Evolutionary conservation across 2,888 invertebrate genomes (phyloP).

Genomic region (Glyphotaelius pellucidus): DNA sequence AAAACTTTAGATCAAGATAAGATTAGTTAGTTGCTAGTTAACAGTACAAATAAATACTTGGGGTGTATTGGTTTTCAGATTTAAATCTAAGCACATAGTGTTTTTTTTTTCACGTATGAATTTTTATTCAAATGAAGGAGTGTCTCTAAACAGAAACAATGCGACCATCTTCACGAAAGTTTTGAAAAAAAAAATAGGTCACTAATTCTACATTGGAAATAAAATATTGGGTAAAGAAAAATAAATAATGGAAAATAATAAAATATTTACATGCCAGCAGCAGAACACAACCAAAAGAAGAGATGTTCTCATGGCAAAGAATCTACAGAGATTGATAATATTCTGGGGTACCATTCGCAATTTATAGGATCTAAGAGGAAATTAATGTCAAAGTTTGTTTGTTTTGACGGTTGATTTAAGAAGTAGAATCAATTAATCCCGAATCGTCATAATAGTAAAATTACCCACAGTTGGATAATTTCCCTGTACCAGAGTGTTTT

Average conservation of each 20-base stretch:
- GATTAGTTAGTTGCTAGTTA: too few relatives aligned
- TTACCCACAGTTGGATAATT: too few relatives aligned
- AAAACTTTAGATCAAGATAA: too few relatives aligned
- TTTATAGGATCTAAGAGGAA: neutral
- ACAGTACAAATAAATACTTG: too few relatives aligned
- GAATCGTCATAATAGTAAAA: neutral
- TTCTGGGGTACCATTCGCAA: neutral
- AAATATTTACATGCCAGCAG: conserved; percentile 57
- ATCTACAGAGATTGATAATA: conserved; percentile 55
- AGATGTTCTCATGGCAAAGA: conserved; percentile 60
- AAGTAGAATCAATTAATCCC: neutral
- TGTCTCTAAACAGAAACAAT: too few relatives aligned
- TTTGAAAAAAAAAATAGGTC: too few relatives aligned
- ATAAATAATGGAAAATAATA: neutral
- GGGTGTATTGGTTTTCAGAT: too few relatives aligned
- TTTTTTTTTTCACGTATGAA: too few relatives aligned
- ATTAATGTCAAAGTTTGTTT: neutral
- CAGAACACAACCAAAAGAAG: conserved; percentile 61
- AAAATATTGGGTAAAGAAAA: neutral
- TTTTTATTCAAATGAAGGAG: neutral
- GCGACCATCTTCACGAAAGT: too few relatives aligned
- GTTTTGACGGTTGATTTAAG: neutral
- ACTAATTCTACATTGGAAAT: too few relatives aligned
- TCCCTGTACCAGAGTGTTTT: neutral
- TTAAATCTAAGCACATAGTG: too few relatives aligned